Evolutionary conservation across 1,140 invertebrate genomes (phyloP).

Genomic region (Bombus haemorrhoidalis): DNA sequence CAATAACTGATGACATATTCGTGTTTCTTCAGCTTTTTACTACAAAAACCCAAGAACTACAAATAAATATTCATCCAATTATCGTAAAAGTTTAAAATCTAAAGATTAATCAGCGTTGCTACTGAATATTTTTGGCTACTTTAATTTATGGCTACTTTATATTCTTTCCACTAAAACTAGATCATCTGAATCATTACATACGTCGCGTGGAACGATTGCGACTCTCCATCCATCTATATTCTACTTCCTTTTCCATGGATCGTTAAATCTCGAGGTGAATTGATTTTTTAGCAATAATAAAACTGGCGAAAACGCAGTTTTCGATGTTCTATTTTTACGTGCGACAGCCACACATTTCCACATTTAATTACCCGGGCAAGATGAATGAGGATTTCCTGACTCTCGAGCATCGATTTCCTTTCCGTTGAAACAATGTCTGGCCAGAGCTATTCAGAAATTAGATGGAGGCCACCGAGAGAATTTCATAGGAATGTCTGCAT

Average conservation of each 20-base stretch:
- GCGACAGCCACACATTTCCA: conserved; percentile 12
- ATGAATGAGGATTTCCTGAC: conserved; percentile 32
- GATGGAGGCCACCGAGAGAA: conserved; percentile 32
- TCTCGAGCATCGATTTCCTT: conserved; percentile 54
- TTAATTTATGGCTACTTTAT: too few relatives aligned
- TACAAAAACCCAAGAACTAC: too few relatives aligned
- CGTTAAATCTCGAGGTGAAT: not conserved
- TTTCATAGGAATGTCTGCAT: conserved; percentile 47
- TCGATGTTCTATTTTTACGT: not conserved
- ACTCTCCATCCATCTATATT: not conserved
- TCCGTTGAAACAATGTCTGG: conserved; percentile 47
- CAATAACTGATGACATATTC: too few relatives aligned
- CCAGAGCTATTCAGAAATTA: conserved; percentile 33
- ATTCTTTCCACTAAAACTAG: too few relatives aligned
- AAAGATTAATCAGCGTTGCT: too few relatives aligned
- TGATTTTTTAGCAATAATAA: not conserved
- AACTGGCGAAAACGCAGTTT: not conserved
- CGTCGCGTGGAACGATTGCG: not conserved
- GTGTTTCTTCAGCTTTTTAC: too few relatives aligned
- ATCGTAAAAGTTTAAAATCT: too few relatives aligned
- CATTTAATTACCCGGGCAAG: conserved; percentile 46
- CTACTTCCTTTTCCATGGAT: not conserved
- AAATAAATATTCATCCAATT: too few relatives aligned
- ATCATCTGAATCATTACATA: not conserved
- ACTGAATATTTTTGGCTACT: too few relatives aligned